phyloP scores from a whole-genome alignment of 2,888 invertebrate species.

The Zaprionus obscuricornis region DNA sequence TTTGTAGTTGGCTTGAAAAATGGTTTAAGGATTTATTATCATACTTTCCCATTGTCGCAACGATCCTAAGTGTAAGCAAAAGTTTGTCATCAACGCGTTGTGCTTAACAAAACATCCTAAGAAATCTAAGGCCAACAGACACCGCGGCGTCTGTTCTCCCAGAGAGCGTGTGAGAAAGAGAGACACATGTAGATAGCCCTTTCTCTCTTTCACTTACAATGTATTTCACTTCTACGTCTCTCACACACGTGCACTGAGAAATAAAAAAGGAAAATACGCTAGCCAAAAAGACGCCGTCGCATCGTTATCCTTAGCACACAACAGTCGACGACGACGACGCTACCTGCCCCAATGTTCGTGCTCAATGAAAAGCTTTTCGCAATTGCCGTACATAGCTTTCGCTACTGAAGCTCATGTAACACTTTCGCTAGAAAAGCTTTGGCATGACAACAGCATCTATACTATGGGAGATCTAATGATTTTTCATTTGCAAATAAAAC shows the following conservation, averaged over 20 bases:
- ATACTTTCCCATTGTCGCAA: neutral
- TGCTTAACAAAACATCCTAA: conserved; percentile 8
- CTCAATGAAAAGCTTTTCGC: conserved; percentile 69
- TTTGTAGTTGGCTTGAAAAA: too few species aligned
- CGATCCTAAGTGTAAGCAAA: conserved; percentile 10
- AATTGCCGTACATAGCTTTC: conserved; percentile 37
- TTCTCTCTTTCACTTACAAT: neutral
- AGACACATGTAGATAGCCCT: conserved; percentile 1
- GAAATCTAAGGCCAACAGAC: conserved; percentile 50
- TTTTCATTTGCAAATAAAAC: too few species aligned
- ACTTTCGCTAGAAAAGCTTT: conserved; percentile 44
- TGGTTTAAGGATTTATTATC: neutral
- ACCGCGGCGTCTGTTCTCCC: conserved; percentile 57
- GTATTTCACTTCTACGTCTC: neutral
- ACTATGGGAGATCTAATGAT: too few species aligned
- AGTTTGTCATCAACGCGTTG: conserved; percentile 24
- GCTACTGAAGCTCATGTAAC: conserved; percentile 33
- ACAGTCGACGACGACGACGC: conserved; percentile 18
- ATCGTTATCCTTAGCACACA: conserved; percentile 20
- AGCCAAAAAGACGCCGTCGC: conserved; percentile 51
- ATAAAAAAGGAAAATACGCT: conserved; percentile 21
- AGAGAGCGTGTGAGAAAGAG: neutral
- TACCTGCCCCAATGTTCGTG: conserved; percentile 58
- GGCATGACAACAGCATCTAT: neutral
- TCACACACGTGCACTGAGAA: too few species aligned